Percentiles rank a stretch among this genome's conserved stretches.
phyloP scores from a whole-genome alignment of 2,113 vertebrate species.

The Nycticorax nycticorax region DNA sequence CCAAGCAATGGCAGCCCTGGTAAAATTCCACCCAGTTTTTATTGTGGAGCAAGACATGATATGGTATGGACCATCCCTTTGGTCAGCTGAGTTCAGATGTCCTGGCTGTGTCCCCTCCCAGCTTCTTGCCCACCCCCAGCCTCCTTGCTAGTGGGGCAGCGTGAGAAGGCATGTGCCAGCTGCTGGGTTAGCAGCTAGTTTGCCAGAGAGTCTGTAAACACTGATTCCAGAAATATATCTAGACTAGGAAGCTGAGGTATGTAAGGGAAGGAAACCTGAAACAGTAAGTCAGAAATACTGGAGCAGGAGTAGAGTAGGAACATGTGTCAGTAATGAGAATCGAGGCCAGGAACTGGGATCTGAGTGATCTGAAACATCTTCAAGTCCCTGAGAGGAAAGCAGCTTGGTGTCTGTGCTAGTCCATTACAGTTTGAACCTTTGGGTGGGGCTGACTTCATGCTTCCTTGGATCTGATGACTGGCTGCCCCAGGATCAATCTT shows the following conservation, averaged over 20 bases:
- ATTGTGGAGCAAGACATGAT: background rate
- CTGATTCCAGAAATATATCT: background rate
- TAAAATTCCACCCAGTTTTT: background rate
- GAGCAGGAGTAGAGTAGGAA: background rate
- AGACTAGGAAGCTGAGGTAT: background rate
- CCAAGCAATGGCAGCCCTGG: background rate
- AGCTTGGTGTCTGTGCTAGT: background rate
- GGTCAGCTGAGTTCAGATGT: background rate
- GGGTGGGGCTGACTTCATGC: background rate
- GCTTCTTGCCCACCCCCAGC: background rate
- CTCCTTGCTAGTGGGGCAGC: rapidly evolving
- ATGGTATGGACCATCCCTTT: background rate
- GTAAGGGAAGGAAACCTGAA: background rate
- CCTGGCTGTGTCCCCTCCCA: background rate
- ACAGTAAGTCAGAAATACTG: background rate
- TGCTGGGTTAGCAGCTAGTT: background rate
- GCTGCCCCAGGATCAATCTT: background rate
- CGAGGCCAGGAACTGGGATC: background rate
- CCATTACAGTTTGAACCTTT: background rate
- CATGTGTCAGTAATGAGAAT: background rate
- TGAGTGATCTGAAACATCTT: rapidly evolving
- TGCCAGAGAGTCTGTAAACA: background rate
- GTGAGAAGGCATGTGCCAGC: background rate
- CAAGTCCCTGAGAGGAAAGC: background rate
- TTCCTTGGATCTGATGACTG: background rate